Base-by-base conservation (phyloP, 1,140 invertebrate species). In the Pogonognathellus flavescens region DNA sequence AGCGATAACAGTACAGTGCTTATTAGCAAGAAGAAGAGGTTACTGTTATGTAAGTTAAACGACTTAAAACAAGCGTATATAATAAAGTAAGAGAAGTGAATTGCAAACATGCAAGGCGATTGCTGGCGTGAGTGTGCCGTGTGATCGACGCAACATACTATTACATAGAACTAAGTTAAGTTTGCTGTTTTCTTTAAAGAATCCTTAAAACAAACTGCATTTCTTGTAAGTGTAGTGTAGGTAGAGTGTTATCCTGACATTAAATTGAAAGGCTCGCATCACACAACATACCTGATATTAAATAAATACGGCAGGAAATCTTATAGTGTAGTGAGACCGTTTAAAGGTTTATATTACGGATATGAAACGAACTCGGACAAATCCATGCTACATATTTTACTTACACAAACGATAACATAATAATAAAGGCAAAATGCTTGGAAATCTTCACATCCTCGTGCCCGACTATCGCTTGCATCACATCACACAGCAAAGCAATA, bases 81-180 rank as follows among this genome's bases (percentile, higher is more conserved):
- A n/a, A n/a, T n/a, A n/a, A n/a, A 31, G 31, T 41, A 8, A 76
- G 70, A 76, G 70, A 76, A 31, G 31, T 41, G 25, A 76, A 76
- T 49, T 76, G 70, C 13, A 76, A 76, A 76, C 70, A 76, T 76
- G 70, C 70, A 76, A 76, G 41, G 31, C 70, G 70, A 76, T 76
- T 50, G 70, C 70, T 76, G 70, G 70, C 70, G 31, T 66, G 62
- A 66, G 62, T 66, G 62, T 25, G 62, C 62, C 62, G 62, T 76
- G 70, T 50, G 70, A 76, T 31, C 49, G 41, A 76, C 49, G 70
- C 9, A 41, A 6, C 31, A 41, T 41, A 41, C 31, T 3, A 1
- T 3, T 41, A 41, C 31, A 41, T 41, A 41, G 31, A 41, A 41
- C 25, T 25, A 31, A 66, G 7, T 66, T 13, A 25, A 10, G 22